These are phyloP conservation scores for Lasioglossum villosulum DNA, from an alignment of 2,888 invertebrate species.

Conservation along the genomic window DNA sequence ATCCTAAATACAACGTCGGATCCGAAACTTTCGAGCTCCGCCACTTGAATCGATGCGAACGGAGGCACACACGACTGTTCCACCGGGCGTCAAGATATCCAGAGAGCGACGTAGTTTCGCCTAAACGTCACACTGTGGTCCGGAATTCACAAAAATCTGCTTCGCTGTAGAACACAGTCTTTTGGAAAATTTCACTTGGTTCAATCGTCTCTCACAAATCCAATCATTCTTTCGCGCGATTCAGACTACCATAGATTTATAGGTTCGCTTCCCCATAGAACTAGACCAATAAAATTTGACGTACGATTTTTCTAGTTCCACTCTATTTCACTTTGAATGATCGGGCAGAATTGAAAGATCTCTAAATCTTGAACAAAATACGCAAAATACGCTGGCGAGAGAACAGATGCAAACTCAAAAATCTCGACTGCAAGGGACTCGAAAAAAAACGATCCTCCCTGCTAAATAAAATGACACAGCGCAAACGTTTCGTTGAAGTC, in stretches of 20 bases:
- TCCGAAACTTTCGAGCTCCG: background rate
- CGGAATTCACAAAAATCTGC: background rate
- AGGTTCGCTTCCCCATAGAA: background rate
- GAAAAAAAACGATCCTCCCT: background rate
- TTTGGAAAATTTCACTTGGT: background rate
- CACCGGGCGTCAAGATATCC: background rate
- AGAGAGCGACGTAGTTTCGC: background rate
- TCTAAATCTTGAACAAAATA: background rate
- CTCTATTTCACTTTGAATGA: background rate
- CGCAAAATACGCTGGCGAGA: background rate
- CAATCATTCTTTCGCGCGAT: background rate
- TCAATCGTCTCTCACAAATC: background rate
- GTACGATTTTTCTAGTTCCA: background rate
- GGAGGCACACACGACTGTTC: background rate
- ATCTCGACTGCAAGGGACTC: background rate
- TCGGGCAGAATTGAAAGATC: background rate
- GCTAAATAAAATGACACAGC: background rate
- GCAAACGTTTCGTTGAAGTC: background rate
- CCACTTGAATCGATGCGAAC: background rate
- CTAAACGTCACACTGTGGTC: background rate
- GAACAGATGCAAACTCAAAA: background rate
- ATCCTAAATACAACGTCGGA: background rate
- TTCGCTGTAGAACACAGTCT: background rate
- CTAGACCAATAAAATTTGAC: background rate
- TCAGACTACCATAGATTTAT: background rate